phyloP scores from a whole-genome alignment of 2,888 invertebrate genomes.

The Drosophila bunnanda region DNA sequence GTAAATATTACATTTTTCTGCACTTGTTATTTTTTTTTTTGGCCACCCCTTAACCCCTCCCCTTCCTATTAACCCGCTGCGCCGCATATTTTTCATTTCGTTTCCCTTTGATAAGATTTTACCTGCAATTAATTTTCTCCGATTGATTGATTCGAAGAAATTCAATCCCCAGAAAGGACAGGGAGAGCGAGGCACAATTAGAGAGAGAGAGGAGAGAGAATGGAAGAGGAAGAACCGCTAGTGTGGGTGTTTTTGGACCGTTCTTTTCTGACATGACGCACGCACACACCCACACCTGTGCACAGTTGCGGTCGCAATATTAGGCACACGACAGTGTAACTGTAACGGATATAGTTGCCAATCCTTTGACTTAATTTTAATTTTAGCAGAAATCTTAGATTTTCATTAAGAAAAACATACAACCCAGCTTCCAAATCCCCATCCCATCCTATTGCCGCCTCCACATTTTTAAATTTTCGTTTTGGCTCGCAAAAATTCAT shows the following conservation, averaged over 20 bases:
- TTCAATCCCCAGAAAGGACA: constrained; percentile 12
- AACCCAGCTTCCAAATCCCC: neutral
- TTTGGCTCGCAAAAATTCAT: constrained; percentile 83
- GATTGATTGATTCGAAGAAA: constrained; percentile 24
- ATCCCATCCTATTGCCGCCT: neutral
- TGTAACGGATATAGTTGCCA: neutral
- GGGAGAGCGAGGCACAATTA: neutral
- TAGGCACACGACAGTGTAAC: neutral
- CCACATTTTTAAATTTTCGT: constrained; percentile 34
- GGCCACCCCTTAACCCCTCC: constrained; percentile 5
- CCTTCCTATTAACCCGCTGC: constrained; percentile 1
- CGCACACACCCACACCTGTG: constrained; percentile 32
- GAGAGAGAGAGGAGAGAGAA: neutral
- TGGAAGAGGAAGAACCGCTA: constrained; percentile 8
- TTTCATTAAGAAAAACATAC: too few relatives aligned
- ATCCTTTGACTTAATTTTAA: too few relatives aligned
- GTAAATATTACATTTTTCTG: constrained; percentile 78
- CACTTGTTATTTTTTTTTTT: constrained; percentile 3
- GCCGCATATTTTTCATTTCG: neutral
- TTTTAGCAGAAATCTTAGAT: neutral
- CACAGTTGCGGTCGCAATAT: constrained; percentile 1
- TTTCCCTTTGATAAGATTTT: constrained; percentile 9
- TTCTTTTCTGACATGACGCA: constrained; percentile 50
- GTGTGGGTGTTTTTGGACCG: constrained; percentile 27
- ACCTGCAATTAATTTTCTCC: constrained; percentile 16